phyloP scores from a whole-genome alignment of 2,888 invertebrate species.

The Orthonevra nobilis region DNA sequence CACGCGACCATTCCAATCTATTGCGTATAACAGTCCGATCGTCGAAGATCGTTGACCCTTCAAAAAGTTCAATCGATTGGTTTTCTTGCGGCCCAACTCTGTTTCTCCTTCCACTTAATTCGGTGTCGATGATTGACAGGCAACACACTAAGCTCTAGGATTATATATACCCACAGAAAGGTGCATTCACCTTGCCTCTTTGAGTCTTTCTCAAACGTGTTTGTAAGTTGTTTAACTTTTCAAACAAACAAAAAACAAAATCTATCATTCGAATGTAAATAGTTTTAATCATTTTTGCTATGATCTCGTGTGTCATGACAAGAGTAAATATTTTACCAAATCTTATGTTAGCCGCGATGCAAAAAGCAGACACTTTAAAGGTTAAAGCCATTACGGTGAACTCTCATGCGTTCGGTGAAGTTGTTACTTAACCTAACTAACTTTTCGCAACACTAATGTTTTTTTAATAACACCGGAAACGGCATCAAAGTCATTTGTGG shows the following conservation, averaged over 20 bases:
- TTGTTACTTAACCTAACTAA: slow-evolving; percentile 14
- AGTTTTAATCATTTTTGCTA: slow-evolving; percentile 9
- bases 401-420: slow-evolving; percentile 9
- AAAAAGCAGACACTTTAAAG: not conserved
- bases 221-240: slow-evolving; percentile 6
- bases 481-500: slow-evolving; percentile 26
- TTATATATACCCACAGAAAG: not conserved
- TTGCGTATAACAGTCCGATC: not conserved
- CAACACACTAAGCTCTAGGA: slow-evolving; percentile 6
- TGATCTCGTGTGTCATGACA: slow-evolving; percentile 61
- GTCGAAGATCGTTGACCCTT: slow-evolving; percentile 12
- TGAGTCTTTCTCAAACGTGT: slow-evolving; percentile 11
- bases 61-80: not conserved
- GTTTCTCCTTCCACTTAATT: not conserved
- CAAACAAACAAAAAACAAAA: no score
- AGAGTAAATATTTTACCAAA: slow-evolving; percentile 55
- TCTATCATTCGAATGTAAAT: slow-evolving; percentile 11
- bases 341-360: slow-evolving; percentile 36
- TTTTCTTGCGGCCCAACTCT: not conserved
- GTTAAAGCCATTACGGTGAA: slow-evolving; percentile 30
- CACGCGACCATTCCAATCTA: not conserved
- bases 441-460: slow-evolving; percentile 29
- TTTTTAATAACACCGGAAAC: slow-evolving; percentile 51
- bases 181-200: slow-evolving; percentile 10
- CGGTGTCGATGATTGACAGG: slow-evolving; percentile 25